Percentiles rank a stretch among this genome's conserved stretches.
Evolutionary conservation across 1,140 invertebrate species (phyloP).

Genomic region (Grapholita molesta): DNA sequence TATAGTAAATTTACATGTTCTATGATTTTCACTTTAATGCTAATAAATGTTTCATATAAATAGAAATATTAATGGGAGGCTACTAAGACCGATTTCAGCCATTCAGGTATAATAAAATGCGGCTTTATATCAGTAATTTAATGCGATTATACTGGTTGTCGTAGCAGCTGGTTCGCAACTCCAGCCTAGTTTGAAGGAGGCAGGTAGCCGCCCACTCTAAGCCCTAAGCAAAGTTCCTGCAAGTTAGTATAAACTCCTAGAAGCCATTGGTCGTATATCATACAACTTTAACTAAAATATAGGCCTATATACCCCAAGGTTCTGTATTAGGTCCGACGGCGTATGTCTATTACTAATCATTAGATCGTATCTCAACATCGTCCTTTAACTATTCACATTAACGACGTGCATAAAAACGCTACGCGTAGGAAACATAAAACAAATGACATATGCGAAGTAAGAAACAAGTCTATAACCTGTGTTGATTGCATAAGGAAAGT

Average conservation of each 20-base stretch:
- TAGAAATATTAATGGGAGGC: not conserved
- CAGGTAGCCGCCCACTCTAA: not conserved
- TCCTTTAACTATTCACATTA: not conserved
- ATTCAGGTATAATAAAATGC: not conserved
- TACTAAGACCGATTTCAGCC: not conserved
- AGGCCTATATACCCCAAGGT: not conserved
- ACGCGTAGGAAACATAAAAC: not conserved
- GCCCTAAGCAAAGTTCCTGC: not conserved
- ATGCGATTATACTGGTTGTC: not conserved
- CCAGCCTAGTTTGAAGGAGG: not conserved
- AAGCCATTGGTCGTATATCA: not conserved
- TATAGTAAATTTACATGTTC: not conserved
- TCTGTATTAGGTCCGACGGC: not conserved
- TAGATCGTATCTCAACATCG: not conserved
- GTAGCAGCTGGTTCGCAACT: not conserved
- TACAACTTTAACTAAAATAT: not conserved
- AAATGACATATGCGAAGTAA: not conserved
- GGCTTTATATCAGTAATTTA: not conserved
- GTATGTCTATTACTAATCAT: not conserved
- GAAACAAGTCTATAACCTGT: not conserved
- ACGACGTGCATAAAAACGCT: not conserved
- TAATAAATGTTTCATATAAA: not conserved
- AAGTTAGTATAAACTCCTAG: not conserved
- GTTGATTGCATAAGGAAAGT: not conserved
- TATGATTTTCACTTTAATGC: not conserved